Percentiles rank a stretch among this genome's conserved stretches.
Conservation (phyloP, 1,140 invertebrate genomes). For the Chymomyza costata region DNA sequence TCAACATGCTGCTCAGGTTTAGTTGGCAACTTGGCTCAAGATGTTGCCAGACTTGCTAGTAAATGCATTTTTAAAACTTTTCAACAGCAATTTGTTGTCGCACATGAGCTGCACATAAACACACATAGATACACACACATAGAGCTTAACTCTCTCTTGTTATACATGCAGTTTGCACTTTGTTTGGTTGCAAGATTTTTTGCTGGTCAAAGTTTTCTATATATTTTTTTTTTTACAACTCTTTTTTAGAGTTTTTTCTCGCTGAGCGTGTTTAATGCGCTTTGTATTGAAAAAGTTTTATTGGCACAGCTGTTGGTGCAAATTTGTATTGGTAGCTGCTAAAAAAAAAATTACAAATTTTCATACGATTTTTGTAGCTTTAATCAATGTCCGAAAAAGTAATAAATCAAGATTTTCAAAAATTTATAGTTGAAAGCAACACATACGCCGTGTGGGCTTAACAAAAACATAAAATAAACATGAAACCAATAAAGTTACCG, state of each 20-base stretch:
- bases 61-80: slow-evolving; percentile 58
- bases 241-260: slow-evolving; percentile 44
- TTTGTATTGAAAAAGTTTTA: slow-evolving; percentile 67
- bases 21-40: slow-evolving; percentile 11
- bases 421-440: too few relatives aligned
- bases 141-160: background rate
- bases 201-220: slow-evolving; percentile 53
- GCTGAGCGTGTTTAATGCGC: slow-evolving; percentile 56
- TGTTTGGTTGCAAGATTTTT: slow-evolving; percentile 16
- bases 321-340: too few relatives aligned
- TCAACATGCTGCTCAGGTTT: slow-evolving; percentile 23
- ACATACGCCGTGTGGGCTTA: slow-evolving; percentile 28
- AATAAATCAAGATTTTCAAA: background rate
- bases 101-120: slow-evolving; percentile 40
- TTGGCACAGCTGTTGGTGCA: slow-evolving; percentile 48
- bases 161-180: too few relatives aligned
- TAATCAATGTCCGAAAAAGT: too few relatives aligned
- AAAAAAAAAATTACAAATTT: too few relatives aligned
- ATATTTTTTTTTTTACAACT: too few relatives aligned
- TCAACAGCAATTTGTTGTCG: slow-evolving; percentile 49
- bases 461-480: too few relatives aligned
- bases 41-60: slow-evolving; percentile 21
- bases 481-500: background rate
- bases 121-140: background rate
- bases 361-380: too few relatives aligned